A percentile compares a stretch with the other conserved stretches of the same genome.
Evolutionary conservation across 2,797 vertebrate species (phyloP).

Genomic region (Pogonophryne albipinna): DNA sequence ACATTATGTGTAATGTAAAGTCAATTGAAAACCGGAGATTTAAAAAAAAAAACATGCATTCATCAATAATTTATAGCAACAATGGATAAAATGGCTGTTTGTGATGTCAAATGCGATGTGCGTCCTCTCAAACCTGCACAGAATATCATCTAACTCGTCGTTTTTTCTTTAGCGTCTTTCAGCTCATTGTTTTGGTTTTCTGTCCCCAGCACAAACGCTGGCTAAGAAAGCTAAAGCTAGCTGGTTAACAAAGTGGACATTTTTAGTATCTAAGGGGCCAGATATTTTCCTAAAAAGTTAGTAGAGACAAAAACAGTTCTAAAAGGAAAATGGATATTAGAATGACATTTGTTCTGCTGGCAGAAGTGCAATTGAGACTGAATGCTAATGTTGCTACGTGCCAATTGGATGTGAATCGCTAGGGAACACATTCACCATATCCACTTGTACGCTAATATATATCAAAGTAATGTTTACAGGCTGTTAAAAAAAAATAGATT

Average conservation of each 20-base stretch:
- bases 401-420: neutral
- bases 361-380: neutral
- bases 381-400: neutral
- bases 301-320: slow-evolving; percentile 1
- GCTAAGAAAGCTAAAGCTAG: neutral
- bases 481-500: no score
- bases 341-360: neutral
- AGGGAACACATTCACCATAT: no score
- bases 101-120: neutral
- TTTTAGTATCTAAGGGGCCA: neutral
- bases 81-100: neutral
- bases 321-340: neutral
- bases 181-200: slow-evolving; percentile 1
- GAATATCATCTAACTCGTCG: neutral
- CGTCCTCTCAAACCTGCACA: neutral
- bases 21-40: slow-evolving; percentile 10
- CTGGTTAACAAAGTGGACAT: neutral
- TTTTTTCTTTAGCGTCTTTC: neutral
- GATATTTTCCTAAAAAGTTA: neutral
- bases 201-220: neutral
- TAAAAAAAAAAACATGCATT: slow-evolving; percentile 8
- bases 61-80: neutral
- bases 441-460: no score
- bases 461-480: neutral
- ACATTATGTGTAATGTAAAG: slow-evolving; percentile 33